These are phyloP conservation scores for Sminthurinus aureus DNA, from an alignment of 2,888 invertebrate genomes.

Conservation along the genomic window DNA sequence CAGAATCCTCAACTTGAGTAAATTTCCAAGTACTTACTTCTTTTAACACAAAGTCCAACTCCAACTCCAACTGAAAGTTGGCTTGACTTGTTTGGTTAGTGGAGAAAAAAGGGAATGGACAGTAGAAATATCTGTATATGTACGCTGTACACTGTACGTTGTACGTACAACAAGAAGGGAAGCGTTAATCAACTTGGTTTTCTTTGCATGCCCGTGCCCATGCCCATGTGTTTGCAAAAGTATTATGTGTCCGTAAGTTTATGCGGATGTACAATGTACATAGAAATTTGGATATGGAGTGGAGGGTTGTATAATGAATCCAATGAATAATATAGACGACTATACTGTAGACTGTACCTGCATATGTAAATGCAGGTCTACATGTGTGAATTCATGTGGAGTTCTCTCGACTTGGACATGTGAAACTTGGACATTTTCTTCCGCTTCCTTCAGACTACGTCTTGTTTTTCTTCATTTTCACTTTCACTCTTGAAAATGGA, in stretches of 20 bases:
- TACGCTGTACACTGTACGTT: neutral
- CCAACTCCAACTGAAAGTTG: neutral
- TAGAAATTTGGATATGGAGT: too few relatives aligned
- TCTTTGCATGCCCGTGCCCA: slow-evolving; percentile 13
- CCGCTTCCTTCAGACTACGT: neutral
- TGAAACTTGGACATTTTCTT: neutral
- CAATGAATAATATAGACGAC: too few relatives aligned
- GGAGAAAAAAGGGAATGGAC: neutral
- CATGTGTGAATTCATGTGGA: too few relatives aligned
- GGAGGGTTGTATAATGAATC: too few relatives aligned
- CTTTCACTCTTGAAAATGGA: neutral
- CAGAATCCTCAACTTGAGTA: neutral
- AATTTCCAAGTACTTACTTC: neutral
- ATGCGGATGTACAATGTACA: too few relatives aligned
- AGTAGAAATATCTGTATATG: neutral
- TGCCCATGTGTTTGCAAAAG: neutral
- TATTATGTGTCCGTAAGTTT: too few relatives aligned
- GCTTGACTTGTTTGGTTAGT: neutral
- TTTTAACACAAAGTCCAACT: too few relatives aligned
- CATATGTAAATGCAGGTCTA: too few relatives aligned
- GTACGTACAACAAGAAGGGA: neutral
- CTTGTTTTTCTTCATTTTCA: neutral
- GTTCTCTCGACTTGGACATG: too few relatives aligned
- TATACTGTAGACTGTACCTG: too few relatives aligned
- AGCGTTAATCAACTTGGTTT: slow-evolving; percentile 20